phyloP scores from a whole-genome alignment of 2,113 vertebrate species.

The Anas platyrhynchos region DNA sequence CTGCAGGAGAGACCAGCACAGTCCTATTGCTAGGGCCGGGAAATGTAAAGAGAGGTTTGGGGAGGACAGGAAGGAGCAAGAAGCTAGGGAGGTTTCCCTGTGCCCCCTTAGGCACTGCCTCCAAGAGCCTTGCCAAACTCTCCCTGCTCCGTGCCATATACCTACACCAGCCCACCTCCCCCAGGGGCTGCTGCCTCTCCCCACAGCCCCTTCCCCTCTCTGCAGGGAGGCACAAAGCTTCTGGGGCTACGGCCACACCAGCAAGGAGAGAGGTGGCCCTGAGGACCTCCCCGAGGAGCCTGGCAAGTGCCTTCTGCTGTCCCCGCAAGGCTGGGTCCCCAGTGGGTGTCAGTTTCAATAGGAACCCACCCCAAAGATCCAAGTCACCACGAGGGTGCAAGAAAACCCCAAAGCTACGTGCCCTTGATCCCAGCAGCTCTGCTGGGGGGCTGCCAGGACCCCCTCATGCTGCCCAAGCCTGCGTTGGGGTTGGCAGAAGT shows the following conservation, averaged over 20 bases:
- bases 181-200: not conserved
- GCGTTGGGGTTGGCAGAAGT: not conserved
- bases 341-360: not conserved
- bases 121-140: not conserved
- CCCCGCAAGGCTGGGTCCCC: not conserved
- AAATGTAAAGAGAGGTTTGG: not conserved
- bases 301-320: not conserved
- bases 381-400: not conserved
- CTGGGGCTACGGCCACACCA: not conserved
- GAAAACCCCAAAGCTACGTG: not conserved
- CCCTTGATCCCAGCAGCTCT: not conserved
- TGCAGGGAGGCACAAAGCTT: not conserved
- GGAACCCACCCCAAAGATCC: not conserved
- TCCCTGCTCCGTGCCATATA: not conserved
- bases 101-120: not conserved
- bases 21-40: not conserved
- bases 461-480: accelerated
- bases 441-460: not conserved
- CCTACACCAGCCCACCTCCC: not conserved
- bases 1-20: not conserved
- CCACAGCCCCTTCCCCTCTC: not conserved
- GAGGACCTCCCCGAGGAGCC: not conserved
- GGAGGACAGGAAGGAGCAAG: not conserved
- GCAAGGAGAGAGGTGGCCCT: not conserved
- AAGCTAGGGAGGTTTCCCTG: not conserved